A percentile compares a stretch with the other conserved stretches of the same genome.
phyloP scores from a whole-genome alignment of 2,113 vertebrate species.

The Pituophis catenifer region DNA sequence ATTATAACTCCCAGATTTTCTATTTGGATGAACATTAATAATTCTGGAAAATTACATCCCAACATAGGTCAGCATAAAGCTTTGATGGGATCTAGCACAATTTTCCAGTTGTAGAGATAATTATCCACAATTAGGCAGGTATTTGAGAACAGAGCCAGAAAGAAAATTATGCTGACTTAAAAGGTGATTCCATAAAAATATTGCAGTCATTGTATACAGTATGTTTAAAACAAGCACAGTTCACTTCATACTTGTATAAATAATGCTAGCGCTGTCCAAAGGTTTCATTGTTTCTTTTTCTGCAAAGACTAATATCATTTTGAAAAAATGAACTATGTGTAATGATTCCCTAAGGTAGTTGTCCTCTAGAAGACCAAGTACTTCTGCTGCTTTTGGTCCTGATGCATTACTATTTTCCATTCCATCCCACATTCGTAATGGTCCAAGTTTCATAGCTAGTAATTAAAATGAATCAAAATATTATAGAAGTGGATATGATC shows the following conservation, averaged over 20 bases:
- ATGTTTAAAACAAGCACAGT: neutral
- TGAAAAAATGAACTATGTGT: neutral
- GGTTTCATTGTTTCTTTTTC: neutral
- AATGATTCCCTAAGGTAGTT: neutral
- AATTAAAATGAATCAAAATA: neutral
- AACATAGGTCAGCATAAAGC: neutral
- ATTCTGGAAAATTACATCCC: neutral
- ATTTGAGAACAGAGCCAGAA: neutral
- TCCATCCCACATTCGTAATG: neutral
- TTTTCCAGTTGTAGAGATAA: neutral
- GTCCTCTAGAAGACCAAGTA: neutral
- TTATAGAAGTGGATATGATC: neutral
- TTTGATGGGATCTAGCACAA: neutral
- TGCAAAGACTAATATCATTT: neutral
- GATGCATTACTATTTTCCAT: neutral
- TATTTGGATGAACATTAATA: neutral
- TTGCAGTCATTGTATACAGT: neutral
- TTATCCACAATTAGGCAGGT: neutral
- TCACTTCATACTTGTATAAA: neutral
- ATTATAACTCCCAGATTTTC: neutral
- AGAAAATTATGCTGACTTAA: neutral
- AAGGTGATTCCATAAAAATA: neutral
- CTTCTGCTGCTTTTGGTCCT: neutral
- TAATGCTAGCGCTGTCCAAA: neutral
- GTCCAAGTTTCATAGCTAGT: neutral